Evolutionary conservation across 2,888 invertebrate species (phyloP), one percentile per base, ranked within the genome.

Genomic region (Caenorhabditis panamensis): DNA sequence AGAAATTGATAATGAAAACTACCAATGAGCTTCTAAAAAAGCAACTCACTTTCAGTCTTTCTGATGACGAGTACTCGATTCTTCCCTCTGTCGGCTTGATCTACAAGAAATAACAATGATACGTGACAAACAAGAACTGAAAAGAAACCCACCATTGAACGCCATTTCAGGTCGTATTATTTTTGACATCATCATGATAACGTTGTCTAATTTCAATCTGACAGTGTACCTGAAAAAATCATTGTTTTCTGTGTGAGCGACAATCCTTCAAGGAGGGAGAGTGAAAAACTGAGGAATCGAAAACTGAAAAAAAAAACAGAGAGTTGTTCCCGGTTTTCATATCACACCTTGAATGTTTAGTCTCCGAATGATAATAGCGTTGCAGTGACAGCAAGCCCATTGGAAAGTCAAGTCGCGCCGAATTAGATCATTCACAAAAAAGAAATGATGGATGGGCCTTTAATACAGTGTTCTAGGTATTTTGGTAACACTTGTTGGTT

Each of bases 141-240:
- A 41, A 36, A 41, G 28, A 16, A 61, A 59, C 75, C 64, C 36
- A 68, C 76, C 76, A 37, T 56, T 62, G 18, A 68, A 76, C 8
- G 62, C 36, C n/a, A 76, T 28, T 31, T 76, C 76, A 5, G 76
- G 76, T n/a, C 76, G 68, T 11, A 76, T 76, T 28, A 76, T 76
- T 63, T 76, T 76, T 0, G 76, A 76, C 24, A 68, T 18, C 49
- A 76, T 76, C 68, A 75, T 75, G n/a, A 58, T 53, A 31, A 37
- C 44, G 26, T 22, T 41, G 51, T 66, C 49, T 36, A 51, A 1
- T 64, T 36, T 36, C 28, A 64, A 58, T 13, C 22, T 53, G n/a
- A 31, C 36, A 16, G 51, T 24, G 44, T 63, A 75, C 75, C 75
- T 75, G 66, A 24, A 67, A 24, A 61, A 51, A 47, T 20, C 5